Evolutionary conservation across 2,113 vertebrate species (phyloP), one percentile per base, ranked within the genome.

Genomic region (Clarias gariepinus): DNA sequence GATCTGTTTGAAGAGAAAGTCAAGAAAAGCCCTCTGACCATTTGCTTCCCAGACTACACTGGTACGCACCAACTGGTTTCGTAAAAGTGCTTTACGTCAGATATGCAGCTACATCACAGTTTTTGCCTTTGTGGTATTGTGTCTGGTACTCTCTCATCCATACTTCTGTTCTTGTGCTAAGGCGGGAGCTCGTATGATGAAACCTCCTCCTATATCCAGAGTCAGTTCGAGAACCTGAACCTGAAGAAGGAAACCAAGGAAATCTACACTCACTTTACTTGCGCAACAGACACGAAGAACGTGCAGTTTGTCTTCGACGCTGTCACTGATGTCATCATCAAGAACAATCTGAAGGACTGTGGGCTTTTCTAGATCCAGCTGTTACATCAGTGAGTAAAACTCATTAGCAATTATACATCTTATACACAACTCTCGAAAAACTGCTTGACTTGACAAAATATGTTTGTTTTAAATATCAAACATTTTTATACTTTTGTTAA

Each of bases 1-100:
- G 98, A 99, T 92, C 96, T 99, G 93, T 99, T 99, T 88, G 98
- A 99, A 91, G 97, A 98, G 89, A 99, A 99, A 96, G 97, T 99
- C 85, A 98, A 97, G 90, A 98, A 95, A 93, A 99, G 98, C 91
- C 97, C 97, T 61, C 96, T 99, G 81, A 99, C 97, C 76, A 99
- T 99, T 93, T 99, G 98, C 93, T 99, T 96, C 88, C 98, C 98
- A 64, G 98, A 99, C 93, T 99, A 99, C 85, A 91, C 97, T 96
- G 98, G 98, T 99, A 96, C 80, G 76, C 15, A 18, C 66, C 12
- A 28, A 15, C 57, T 11, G 64, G 63, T 23, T 4, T 30, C 23
- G 2, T 78, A 18, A 78, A 55, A 16, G 41, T 53, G 6, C 25
- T 77, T n/a, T 15, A 53, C 3, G 1, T 77, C 47, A 53, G 5